A percentile compares a stretch with the other conserved stretches of the same genome.
phyloP scores from a whole-genome alignment of 1,140 invertebrate genomes.

The Zaprionus davidi region DNA sequence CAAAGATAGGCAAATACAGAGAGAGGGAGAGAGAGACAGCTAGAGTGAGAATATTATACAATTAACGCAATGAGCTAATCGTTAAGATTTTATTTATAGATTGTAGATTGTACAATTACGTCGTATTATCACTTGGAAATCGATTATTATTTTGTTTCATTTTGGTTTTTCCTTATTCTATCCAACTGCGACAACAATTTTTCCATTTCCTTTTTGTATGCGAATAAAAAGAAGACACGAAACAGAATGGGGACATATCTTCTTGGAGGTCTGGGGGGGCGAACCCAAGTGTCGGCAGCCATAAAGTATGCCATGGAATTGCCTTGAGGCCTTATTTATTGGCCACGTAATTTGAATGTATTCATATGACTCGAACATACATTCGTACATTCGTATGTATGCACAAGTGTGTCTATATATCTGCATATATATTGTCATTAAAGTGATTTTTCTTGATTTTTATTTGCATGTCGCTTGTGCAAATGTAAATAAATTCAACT shows the following conservation, averaged over 20 bases:
- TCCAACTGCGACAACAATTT: not conserved
- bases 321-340: slow-evolving; percentile 46
- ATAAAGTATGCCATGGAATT: slow-evolving; percentile 52
- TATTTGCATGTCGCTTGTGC: slow-evolving; percentile 29
- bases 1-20: not conserved
- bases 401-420: slow-evolving; percentile 4
- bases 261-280: not conserved
- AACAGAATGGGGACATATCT: not conserved
- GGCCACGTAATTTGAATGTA: slow-evolving; percentile 41
- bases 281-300: slow-evolving; percentile 44
- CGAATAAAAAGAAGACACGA: not conserved
- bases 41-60: not conserved
- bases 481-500: slow-evolving; percentile 32
- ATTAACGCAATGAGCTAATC: slow-evolving; percentile 16
- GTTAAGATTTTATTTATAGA: slow-evolving; percentile 41
- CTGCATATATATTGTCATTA: slow-evolving; percentile 26
- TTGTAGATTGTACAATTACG: slow-evolving; percentile 49
- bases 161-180: not conserved
- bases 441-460: slow-evolving; percentile 50
- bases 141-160: slow-evolving; percentile 28
- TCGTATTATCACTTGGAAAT: slow-evolving; percentile 27
- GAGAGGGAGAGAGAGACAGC: not conserved
- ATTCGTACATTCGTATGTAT: slow-evolving; percentile 11
- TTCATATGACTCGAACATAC: slow-evolving; percentile 7
- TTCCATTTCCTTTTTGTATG: not conserved